Evolutionary conservation across 2,113 vertebrate species (phyloP).

Genomic region (Ascaphus truei): DNA sequence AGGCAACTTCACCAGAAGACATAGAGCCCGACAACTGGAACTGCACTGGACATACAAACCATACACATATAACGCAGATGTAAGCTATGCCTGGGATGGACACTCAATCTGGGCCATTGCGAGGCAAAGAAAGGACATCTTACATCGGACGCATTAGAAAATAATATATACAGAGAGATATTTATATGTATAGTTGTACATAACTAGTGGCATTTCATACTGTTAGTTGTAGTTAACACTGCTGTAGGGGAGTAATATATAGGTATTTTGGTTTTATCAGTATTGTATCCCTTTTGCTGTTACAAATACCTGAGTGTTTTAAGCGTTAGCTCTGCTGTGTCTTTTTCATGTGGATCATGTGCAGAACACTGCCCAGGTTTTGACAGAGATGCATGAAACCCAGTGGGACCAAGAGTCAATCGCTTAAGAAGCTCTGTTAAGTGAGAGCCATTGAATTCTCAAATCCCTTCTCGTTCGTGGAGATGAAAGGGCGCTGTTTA

Average conservation of each 20-base stretch:
- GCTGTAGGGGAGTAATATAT: not conserved
- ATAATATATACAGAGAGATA: conserved; percentile 27
- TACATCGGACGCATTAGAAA: not conserved
- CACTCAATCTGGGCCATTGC: not conserved
- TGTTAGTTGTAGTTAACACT: conserved; percentile 4
- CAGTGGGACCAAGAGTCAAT: not conserved
- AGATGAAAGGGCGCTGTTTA: conserved; percentile 13
- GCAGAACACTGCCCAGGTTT: not conserved
- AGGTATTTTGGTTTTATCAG: conserved; percentile 21
- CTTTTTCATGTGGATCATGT: not conserved
- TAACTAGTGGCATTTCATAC: not conserved
- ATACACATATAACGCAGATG: too few species aligned
- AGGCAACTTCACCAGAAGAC: not conserved
- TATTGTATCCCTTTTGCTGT: conserved; percentile 9
- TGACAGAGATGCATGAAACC: not conserved
- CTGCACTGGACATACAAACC: not conserved
- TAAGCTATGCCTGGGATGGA: not conserved
- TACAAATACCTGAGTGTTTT: not conserved
- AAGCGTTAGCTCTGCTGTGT: not conserved
- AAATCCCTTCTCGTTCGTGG: conserved; percentile 7
- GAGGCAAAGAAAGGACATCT: too few species aligned
- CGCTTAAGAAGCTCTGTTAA: conserved; percentile 11
- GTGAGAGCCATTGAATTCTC: conserved; percentile 11
- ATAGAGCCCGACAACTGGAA: not conserved
- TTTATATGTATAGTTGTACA: conserved; percentile 17